A percentile compares a stretch with the other conserved stretches of the same genome.
Evolutionary conservation across 2,888 invertebrate genomes (phyloP).

Genomic region (Eupsilia transversa): DNA sequence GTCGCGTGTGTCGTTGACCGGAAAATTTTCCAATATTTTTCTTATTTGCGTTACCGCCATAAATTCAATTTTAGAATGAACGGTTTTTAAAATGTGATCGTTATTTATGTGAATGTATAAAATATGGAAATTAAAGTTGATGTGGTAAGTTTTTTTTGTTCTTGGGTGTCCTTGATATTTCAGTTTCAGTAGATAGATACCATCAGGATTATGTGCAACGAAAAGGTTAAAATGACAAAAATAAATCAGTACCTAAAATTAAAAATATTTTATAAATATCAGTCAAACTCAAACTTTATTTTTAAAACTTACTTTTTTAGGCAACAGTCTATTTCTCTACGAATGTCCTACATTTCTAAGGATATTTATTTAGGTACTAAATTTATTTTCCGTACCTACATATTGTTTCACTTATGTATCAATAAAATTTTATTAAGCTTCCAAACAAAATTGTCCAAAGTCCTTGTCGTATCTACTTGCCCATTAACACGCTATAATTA

Average conservation of each 20-base stretch:
- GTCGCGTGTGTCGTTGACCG: conserved; percentile 70
- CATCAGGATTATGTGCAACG: neutral
- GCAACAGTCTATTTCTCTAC: neutral
- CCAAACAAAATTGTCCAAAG: neutral
- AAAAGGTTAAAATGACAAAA: neutral
- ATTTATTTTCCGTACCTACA: neutral
- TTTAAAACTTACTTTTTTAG: neutral
- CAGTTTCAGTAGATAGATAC: neutral
- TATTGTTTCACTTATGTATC: neutral
- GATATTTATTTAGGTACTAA: neutral
- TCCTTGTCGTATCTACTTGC: neutral
- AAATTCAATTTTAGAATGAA: conserved; percentile 39
- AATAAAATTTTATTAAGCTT: neutral
- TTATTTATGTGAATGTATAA: conserved; percentile 30
- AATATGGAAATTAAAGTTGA: conserved; percentile 86
- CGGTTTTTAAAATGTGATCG: conserved; percentile 51
- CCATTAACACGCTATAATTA: neutral
- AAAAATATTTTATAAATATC: neutral
- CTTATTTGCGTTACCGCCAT: conserved; percentile 62
- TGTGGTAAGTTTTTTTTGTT: conserved; percentile 78
- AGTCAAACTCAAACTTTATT: neutral
- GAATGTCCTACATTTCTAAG: neutral
- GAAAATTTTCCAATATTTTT: conserved; percentile 69
- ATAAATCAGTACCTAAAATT: neutral
- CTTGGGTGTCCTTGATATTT: neutral